Evolutionary conservation across 2,888 invertebrate species (phyloP).

Genomic region (Carabus problematicus): DNA sequence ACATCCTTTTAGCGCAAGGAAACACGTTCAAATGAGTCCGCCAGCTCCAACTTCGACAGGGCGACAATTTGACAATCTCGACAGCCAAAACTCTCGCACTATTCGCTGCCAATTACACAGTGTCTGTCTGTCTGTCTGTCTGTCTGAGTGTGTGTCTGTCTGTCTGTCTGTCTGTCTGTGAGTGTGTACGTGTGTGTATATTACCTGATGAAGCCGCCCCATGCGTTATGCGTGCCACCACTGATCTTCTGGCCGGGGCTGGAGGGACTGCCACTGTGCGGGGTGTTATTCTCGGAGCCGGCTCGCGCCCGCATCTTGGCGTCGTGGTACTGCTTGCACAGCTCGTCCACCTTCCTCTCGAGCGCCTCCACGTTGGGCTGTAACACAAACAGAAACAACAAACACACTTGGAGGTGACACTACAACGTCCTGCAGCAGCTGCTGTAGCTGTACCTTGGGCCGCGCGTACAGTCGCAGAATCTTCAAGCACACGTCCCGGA

Average conservation of each 20-base stretch:
- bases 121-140: no score
- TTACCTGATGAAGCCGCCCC: conserved; percentile 73
- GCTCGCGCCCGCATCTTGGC: conserved; percentile 65
- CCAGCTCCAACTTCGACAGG: no score
- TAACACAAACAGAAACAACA: no score
- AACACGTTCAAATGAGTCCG: no score
- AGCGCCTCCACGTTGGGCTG: conserved; percentile 75
- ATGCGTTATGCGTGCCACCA: conserved; percentile 67
- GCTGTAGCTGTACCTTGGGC: no score
- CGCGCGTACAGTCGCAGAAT: conserved; percentile 86
- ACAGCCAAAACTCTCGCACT: no score
- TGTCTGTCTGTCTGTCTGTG: no score
- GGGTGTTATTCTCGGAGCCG: conserved; percentile 63
- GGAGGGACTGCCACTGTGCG: conserved; percentile 54
- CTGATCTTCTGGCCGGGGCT: conserved; percentile 64
- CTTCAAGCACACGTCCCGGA: conserved; percentile 81
- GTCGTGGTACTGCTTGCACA: conserved; percentile 74
- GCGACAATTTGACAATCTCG: no score
- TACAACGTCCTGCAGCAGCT: conserved; percentile 51
- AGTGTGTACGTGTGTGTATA: no score
- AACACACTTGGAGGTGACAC: neutral
- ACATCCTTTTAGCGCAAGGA: no score
- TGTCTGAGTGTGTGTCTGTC: no score
- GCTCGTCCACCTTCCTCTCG: conserved; percentile 76
- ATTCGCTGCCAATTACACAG: no score